Evolutionary conservation across 1,140 invertebrate genomes (phyloP).

Genomic region (Euwallacea similis): DNA sequence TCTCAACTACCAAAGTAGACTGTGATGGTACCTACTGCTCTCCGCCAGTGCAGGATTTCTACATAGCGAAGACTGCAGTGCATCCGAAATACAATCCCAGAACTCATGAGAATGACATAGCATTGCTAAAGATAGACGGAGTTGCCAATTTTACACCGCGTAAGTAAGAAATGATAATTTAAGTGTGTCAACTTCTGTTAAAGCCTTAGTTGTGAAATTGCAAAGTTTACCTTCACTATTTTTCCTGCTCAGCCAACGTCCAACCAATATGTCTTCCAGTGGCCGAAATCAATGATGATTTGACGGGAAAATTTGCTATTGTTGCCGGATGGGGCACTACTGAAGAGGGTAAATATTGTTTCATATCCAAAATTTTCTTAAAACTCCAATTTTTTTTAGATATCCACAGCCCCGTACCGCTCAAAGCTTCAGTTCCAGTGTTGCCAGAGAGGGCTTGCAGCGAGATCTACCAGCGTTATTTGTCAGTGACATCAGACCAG

Average conservation of each 20-base stretch:
- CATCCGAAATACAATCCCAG: conserved; percentile 54
- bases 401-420: conserved; percentile 28
- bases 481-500: conserved; percentile 45
- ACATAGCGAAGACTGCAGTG: conserved; percentile 46
- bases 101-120: conserved; percentile 57
- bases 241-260: conserved; percentile 53
- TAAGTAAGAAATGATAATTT: conserved; percentile 9
- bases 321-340: conserved; percentile 50
- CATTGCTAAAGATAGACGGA: conserved; percentile 48
- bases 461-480: conserved; percentile 35
- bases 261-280: conserved; percentile 63
- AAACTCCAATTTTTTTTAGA: neutral
- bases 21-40: conserved; percentile 45
- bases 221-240: neutral
- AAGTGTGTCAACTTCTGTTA: neutral
- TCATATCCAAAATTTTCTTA: neutral
- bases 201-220: neutral
- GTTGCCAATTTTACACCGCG: conserved; percentile 38
- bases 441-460: conserved; percentile 35
- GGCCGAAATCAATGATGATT: conserved; percentile 38
- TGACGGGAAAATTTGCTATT: conserved; percentile 40
- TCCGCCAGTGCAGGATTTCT: conserved; percentile 46
- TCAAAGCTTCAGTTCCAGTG: conserved; percentile 38
- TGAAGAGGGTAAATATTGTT: conserved; percentile 39
- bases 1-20: conserved; percentile 45